A percentile compares a stretch with the other conserved stretches of the same genome.
Conservation (phyloP, 2,113 vertebrate genomes). For the Sprattus sprattus region DNA sequence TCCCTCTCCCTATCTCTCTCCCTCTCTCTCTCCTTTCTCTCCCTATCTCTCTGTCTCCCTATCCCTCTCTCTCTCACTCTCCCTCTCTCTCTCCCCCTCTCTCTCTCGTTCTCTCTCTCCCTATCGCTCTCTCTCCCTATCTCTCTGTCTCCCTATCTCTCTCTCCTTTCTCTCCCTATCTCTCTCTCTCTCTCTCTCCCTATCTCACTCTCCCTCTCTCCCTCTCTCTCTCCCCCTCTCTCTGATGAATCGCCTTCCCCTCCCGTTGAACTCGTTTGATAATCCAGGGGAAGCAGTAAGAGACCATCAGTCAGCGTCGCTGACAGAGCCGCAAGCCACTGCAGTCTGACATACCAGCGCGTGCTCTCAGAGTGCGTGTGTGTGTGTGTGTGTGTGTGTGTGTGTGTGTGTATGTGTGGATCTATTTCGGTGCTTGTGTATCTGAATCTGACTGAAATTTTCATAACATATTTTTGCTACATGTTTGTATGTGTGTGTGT, state of each 20-base stretch:
- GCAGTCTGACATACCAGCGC: slow-evolving; percentile 34
- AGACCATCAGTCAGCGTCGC: slow-evolving; percentile 42
- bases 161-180: background rate
- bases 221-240: background rate
- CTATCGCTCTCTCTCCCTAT: background rate
- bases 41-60: background rate
- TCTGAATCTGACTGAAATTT: background rate
- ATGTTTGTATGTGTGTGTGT: background rate
- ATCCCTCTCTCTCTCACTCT: background rate
- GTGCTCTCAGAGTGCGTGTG: background rate
- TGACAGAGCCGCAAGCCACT: slow-evolving; percentile 39
- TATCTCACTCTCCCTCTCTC: background rate
- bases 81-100: background rate
- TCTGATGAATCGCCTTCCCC: slow-evolving; percentile 50
- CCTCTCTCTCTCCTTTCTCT: background rate
- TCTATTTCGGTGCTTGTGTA: background rate
- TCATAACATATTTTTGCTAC: background rate
- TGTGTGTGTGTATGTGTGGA: background rate
- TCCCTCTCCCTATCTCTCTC: background rate
- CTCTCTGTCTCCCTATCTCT: background rate
- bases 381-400: background rate
- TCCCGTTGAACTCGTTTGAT: slow-evolving; percentile 47
- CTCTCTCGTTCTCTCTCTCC: background rate
- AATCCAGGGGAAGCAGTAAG: slow-evolving; percentile 49
- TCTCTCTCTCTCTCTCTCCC: background rate